Conservation (phyloP, 35 echinoderm and acorn worm species). For the Eucidaris tribuloides region DNA sequence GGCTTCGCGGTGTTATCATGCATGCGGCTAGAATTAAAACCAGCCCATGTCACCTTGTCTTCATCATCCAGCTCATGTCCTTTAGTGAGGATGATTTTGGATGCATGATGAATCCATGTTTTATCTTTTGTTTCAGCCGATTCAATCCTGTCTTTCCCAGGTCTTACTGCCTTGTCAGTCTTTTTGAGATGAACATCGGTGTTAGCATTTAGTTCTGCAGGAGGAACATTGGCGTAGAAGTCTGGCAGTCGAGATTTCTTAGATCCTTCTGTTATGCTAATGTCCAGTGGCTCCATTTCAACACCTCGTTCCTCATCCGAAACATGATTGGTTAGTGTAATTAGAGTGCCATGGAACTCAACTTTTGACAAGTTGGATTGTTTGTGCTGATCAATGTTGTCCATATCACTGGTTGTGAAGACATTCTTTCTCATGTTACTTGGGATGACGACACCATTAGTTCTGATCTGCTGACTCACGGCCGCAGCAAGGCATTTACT, state of each 20-base stretch:
- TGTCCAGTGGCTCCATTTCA: background rate
- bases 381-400: slow-evolving; percentile 29
- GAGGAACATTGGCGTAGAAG: background rate
- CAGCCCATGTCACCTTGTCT: too few species aligned
- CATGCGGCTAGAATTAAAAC: too few species aligned
- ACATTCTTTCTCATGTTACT: too few species aligned
- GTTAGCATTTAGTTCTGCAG: background rate
- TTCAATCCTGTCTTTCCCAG: background rate
- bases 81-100: too few species aligned
- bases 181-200: background rate
- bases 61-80: too few species aligned
- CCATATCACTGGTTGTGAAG: too few species aligned
- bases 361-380: slow-evolving; percentile 24
- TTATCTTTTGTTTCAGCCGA: too few species aligned
- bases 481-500: background rate
- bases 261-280: background rate
- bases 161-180: slow-evolving; percentile 5
- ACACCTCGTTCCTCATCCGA: background rate
- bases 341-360: slow-evolving; percentile 11
- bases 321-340: background rate
- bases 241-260: background rate
- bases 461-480: background rate
- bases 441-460: too few species aligned
- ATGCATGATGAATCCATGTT: too few species aligned
- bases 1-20: too few species aligned